These are phyloP conservation scores for Toxotes jaculatrix DNA, from an alignment of 2,113 vertebrate genomes.

Conservation along the genomic window DNA sequence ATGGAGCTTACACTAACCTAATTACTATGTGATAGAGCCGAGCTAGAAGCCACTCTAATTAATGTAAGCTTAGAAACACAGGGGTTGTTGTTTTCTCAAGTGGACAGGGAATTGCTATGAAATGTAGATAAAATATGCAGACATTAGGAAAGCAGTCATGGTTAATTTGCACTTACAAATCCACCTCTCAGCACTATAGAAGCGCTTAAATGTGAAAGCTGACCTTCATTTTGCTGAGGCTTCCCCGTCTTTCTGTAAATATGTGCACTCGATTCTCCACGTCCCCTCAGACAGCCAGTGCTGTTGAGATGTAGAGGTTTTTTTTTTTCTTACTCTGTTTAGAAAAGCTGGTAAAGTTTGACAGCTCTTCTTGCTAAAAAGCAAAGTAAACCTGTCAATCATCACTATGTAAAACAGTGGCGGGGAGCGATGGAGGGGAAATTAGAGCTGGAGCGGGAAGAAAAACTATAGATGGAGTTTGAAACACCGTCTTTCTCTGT, in stretches of 20 bases:
- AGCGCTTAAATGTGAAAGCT: constrained; percentile 13
- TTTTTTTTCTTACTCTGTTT: constrained; percentile 33
- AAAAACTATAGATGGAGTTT: not conserved
- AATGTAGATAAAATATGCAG: constrained; percentile 38
- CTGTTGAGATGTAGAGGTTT: constrained; percentile 11
- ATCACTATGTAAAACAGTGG: constrained; percentile 28
- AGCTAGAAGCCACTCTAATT: constrained; percentile 54
- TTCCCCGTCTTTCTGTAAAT: constrained; percentile 19
- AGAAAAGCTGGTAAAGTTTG: constrained; percentile 30
- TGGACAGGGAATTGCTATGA: constrained; percentile 22
- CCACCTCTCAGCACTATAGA: constrained; percentile 8
- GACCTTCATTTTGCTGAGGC: constrained; percentile 11
- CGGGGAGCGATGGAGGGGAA: constrained; percentile 4
- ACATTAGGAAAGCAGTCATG: constrained; percentile 34
- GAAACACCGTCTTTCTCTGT: not conserved
- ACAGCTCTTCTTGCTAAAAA: constrained; percentile 33
- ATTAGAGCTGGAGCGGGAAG: not conserved
- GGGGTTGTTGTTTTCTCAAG: constrained; percentile 35
- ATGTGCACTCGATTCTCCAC: constrained; percentile 2
- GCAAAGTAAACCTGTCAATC: constrained; percentile 42
- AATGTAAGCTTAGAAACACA: constrained; percentile 46
- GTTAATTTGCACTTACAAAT: constrained; percentile 32
- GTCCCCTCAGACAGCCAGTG: constrained; percentile 6
- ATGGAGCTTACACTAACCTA: constrained; percentile 54
- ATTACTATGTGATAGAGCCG: constrained; percentile 43